Evolutionary conservation across 1,140 invertebrate genomes (phyloP).

Genomic region (Ceratoteleas bidentatus): DNA sequence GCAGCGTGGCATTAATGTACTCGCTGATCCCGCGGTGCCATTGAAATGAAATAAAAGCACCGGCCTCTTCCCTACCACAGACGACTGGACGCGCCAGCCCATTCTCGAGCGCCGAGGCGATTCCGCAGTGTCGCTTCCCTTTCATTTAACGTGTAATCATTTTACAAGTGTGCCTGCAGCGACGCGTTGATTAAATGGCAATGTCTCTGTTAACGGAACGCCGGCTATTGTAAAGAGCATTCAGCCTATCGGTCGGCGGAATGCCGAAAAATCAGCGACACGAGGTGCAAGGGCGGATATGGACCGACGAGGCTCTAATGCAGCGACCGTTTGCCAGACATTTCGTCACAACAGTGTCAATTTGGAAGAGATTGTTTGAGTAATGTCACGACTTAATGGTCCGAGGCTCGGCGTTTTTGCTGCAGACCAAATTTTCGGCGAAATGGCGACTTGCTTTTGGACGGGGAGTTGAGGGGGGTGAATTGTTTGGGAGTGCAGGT

Average conservation of each 20-base stretch:
- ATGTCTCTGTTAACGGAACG: slow-evolving; percentile 55
- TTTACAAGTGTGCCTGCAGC: slow-evolving; percentile 71
- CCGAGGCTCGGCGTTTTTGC: too few relatives aligned
- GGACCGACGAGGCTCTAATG: slow-evolving; percentile 22
- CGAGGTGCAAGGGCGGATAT: slow-evolving; percentile 9
- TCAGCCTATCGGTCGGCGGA: slow-evolving; percentile 37
- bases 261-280: slow-evolving; percentile 37
- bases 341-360: not conserved
- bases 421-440: too few relatives aligned
- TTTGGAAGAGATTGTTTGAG: not conserved
- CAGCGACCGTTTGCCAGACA: slow-evolving; percentile 20
- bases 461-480: too few relatives aligned
- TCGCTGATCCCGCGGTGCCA: slow-evolving; percentile 79
- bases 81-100: slow-evolving; percentile 69
- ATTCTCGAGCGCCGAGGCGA: slow-evolving; percentile 69
- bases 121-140: slow-evolving; percentile 72
- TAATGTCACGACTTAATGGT: too few relatives aligned
- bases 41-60: slow-evolving; percentile 82
- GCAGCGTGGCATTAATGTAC: slow-evolving; percentile 79
- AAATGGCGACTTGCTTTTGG: too few relatives aligned
- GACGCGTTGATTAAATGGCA: slow-evolving; percentile 53
- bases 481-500: too few relatives aligned
- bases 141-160: slow-evolving; percentile 79
- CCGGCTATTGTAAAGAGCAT: slow-evolving; percentile 39
- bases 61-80: slow-evolving; percentile 64